A percentile compares a stretch with the other conserved stretches of the same genome.
phyloP scores from a whole-genome alignment of 2,888 invertebrate genomes.

The Zaprionus obscuricornis region DNA sequence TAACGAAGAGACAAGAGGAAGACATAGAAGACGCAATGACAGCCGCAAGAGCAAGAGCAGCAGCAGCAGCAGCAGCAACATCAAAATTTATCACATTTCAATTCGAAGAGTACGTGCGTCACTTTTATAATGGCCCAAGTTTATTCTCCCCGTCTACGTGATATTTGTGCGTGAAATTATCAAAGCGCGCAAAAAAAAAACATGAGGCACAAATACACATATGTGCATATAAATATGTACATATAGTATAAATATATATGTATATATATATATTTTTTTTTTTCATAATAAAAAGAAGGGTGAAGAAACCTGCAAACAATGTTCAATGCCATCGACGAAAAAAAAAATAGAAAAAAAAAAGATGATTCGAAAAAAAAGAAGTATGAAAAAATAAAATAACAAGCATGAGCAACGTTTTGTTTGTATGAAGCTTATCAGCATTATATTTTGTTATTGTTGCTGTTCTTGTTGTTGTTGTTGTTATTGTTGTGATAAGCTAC shows the following conservation, averaged over 20 bases:
- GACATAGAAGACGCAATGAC: no score
- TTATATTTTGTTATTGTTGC: conserved; percentile 26
- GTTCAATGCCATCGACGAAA: conserved; percentile 75
- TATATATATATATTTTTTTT: conserved; percentile 21
- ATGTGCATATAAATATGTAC: conserved; percentile 8
- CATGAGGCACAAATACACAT: conserved; percentile 25
- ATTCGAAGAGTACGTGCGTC: conserved; percentile 59
- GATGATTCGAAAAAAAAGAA: conserved; percentile 40
- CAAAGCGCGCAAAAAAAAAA: conserved; percentile 41
- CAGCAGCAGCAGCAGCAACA: no score
- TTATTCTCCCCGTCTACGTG: conserved; percentile 54
- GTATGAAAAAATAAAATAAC: no score
- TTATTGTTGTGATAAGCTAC: conserved; percentile 57
- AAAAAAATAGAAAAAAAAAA: conserved; percentile 32
- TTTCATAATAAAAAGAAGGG: conserved; percentile 69
- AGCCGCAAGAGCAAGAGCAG: no score
- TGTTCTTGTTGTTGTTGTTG: no score
- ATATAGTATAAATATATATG: neutral
- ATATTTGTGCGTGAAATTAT: conserved; percentile 73
- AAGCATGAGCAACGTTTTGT: no score
- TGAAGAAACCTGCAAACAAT: conserved; percentile 73
- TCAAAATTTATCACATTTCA: conserved; percentile 61
- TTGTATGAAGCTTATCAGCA: conserved; percentile 72
- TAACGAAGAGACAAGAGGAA: no score
- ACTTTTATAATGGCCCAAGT: conserved; percentile 59